Evolutionary conservation across 2,888 invertebrate genomes (phyloP), one percentile per base, ranked within the genome.

Genomic region (Crepidodera aurea): DNA sequence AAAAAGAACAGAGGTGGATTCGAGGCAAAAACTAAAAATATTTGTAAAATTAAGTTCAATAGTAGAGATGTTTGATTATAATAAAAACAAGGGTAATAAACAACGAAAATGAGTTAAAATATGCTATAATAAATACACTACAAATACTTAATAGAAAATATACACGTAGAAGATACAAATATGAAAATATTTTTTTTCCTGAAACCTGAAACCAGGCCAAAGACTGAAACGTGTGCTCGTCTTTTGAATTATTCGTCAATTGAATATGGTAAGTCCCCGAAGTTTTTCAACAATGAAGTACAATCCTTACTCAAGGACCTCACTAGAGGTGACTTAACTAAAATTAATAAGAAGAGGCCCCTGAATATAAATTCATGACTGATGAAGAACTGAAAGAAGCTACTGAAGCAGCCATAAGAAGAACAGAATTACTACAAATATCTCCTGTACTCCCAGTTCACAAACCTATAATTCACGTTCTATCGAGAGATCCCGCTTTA

Each of bases 371-470:
- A 75, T 94, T 95, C 73, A 84, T 97, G 84, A 96, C 96, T 0
- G 87, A 90, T 46, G 87, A 90, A 72, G 86, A 94, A 77, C 80
- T 96, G 12, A 78, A 91, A 73, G 76, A 84, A 69, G 86, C 88
- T 62, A 79, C 71, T 80, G 25, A 84, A 84, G 64, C 87, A 90
- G 0, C 81, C 86, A 44, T 75, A 77, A 87, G 83, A 75, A 90
- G 90, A 0, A 82, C 87, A 18, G 75, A 82, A 44, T 81, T 89
- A 13, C 79, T 96, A 16, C 93, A 94, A 83, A 96, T 97, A 91
- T 96, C 97, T 15, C 97, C 97, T 3, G 88, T 94, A 46, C 86
- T 97, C 0, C 85, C 88, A 79, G 84, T 85, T 66, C 83, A 89
- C 53, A 77, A 85, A 69, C 88, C 90, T 25, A 83, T 84, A 8